A percentile compares a stretch with the other conserved stretches of the same genome.
Conservation (phyloP, 2,797 vertebrate genomes). For the Acrossocheilus fasciatus region DNA sequence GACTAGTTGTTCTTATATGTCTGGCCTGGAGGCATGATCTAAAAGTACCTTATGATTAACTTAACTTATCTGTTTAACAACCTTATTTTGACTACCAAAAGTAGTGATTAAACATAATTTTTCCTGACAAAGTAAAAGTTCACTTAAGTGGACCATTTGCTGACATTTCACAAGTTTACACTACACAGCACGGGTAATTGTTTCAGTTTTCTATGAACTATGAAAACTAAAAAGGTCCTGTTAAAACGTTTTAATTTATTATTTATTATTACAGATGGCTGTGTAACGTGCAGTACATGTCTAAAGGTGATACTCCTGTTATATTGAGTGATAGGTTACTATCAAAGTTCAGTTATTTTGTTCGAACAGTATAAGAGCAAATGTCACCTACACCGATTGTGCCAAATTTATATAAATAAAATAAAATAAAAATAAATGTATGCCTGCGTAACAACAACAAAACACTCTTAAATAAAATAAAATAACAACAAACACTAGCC, state of each 20-base stretch:
- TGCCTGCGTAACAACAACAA: not conserved
- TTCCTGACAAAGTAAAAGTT: not conserved
- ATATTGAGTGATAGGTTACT: not conserved
- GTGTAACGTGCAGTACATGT: not conserved
- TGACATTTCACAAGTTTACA: not conserved
- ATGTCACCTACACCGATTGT: not conserved
- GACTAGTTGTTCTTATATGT: not conserved
- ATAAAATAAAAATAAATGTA: not conserved
- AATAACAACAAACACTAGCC: not conserved
- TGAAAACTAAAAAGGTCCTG: not conserved
- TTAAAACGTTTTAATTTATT: not conserved
- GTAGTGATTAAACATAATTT: not conserved
- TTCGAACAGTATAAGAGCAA: not conserved
- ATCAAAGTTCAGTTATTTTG: constrained; percentile 16
- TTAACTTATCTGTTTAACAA: not conserved
- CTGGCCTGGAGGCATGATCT: not conserved
- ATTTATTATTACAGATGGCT: not conserved
- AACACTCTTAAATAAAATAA: not conserved
- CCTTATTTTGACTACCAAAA: not conserved
- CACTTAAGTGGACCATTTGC: not conserved
- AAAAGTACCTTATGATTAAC: not conserved
- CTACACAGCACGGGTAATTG: not conserved
- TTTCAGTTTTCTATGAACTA: not conserved
- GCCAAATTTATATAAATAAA: not conserved
- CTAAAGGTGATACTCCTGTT: not conserved